Evolutionary conservation across 2,113 vertebrate species (phyloP), one percentile per base, ranked within the genome.

Genomic region (Paradoxurus hermaphroditus): DNA sequence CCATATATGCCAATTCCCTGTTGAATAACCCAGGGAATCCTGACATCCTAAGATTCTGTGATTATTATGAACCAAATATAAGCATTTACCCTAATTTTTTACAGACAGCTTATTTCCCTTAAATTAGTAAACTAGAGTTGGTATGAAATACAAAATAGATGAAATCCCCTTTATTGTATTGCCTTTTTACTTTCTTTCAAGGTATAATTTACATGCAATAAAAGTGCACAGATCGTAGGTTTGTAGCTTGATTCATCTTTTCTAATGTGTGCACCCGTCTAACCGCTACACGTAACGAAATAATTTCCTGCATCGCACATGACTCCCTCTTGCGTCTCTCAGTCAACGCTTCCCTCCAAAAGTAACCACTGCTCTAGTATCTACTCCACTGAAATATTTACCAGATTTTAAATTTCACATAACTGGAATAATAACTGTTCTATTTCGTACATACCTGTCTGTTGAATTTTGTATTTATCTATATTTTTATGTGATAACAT

Each of bases 141-240:
- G 15, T 15, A 25, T 49, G 14, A 82, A 62, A 34, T 10, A 59
- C 29, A 85, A 19, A 59, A 59, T 14, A 79, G 34, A 31, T n/a
- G 31, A 86, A 70, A 65, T 51, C 5, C 29, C 46, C 19, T 81
- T 75, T 18, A 63, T 81, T 93, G 82, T 44, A 39, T 78, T 79
- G 44, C 41, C 29, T 27, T 89, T 86, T 90, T 56, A 46, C 14
- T 86, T 95, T n/a, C n/a, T 72, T 97, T 72, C 4, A 31, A 70
- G 16, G 6, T 59, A 49, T 27, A 34, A 18, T 77, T 65, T 83
- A 85, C 44, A 79, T 36, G 27, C 18, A 73, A n/a, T 68, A 41
- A 59, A 90, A 73, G n/a, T 41, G 1, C n/a, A 87, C 1, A 41
- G 1, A 83, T 90, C 59, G 68, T 36, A 78, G 82, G 25, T 84